Conservation (phyloP, 2,797 vertebrate genomes). For the Phrynocephalus vlangalii region DNA sequence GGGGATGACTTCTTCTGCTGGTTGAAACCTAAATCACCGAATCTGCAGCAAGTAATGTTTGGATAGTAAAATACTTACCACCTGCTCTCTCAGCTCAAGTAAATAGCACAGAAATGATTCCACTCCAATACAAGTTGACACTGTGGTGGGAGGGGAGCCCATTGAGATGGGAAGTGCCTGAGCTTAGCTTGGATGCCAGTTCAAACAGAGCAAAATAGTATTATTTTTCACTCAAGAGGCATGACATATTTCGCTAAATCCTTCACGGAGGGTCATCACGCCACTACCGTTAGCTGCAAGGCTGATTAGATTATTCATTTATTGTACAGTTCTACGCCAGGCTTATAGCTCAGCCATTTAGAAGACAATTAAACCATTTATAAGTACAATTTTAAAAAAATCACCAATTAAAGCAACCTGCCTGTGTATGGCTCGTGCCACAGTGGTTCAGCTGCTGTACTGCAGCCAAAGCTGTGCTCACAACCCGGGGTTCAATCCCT, state of each 20-base stretch:
- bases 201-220: not conserved
- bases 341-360: not conserved
- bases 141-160: not conserved
- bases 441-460: too few species aligned
- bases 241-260: not conserved
- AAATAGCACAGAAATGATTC: conserved; percentile 1
- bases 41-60: conserved; percentile 46
- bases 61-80: conserved; percentile 46
- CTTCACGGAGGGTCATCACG: not conserved
- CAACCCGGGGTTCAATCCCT: too few species aligned
- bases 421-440: too few species aligned
- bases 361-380: not conserved
- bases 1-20: conserved; percentile 38
- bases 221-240: not conserved
- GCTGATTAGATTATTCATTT: not conserved
- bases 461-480: too few species aligned
- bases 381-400: not conserved
- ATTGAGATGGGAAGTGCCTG: not conserved
- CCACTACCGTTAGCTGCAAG: not conserved
- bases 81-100: conserved; percentile 24
- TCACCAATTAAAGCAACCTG: not conserved
- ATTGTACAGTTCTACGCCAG: not conserved
- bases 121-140: conserved; percentile 32
- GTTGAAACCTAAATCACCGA: conserved; percentile 58
- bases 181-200: not conserved